Evolutionary conservation across 2,113 vertebrate genomes (phyloP).

Genomic region (Dascyllus trimaculatus): DNA sequence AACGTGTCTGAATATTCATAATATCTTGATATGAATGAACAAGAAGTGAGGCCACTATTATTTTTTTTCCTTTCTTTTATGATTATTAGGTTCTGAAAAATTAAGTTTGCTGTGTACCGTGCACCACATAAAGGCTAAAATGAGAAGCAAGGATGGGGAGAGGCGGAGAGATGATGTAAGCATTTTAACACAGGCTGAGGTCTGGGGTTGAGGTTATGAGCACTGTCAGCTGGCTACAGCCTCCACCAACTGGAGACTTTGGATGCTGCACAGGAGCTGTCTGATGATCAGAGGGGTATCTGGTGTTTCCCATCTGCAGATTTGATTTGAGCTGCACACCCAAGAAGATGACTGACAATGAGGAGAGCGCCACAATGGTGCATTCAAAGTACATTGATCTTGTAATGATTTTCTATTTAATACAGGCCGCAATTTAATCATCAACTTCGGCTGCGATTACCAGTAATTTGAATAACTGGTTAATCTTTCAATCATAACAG

Average conservation of each 20-base stretch:
- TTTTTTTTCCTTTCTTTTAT: too few species aligned
- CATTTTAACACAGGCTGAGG: slow-evolving; percentile 70
- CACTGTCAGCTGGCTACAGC: slow-evolving; percentile 66
- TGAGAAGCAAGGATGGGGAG: background rate
- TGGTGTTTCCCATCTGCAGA: slow-evolving; percentile 23
- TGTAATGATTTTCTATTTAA: too few species aligned
- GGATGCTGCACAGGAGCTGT: slow-evolving; percentile 44
- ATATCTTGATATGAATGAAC: too few species aligned
- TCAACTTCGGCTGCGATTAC: too few species aligned
- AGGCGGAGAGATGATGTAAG: slow-evolving; percentile 64
- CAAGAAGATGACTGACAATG: background rate
- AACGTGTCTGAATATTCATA: background rate
- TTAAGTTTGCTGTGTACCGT: slow-evolving; percentile 12
- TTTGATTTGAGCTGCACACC: background rate
- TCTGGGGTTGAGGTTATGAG: slow-evolving; percentile 69
- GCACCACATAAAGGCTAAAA: slow-evolving; percentile 35
- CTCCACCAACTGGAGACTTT: slow-evolving; percentile 65
- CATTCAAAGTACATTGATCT: too few species aligned
- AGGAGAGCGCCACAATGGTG: background rate
- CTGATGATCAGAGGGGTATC: slow-evolving; percentile 11
- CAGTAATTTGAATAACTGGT: background rate
- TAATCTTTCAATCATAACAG: background rate
- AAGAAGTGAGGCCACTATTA: too few species aligned
- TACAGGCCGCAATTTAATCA: background rate
- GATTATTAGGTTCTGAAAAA: slow-evolving; percentile 10